phyloP scores from a whole-genome alignment of 1,140 invertebrate species.

The Colletes gigas region DNA sequence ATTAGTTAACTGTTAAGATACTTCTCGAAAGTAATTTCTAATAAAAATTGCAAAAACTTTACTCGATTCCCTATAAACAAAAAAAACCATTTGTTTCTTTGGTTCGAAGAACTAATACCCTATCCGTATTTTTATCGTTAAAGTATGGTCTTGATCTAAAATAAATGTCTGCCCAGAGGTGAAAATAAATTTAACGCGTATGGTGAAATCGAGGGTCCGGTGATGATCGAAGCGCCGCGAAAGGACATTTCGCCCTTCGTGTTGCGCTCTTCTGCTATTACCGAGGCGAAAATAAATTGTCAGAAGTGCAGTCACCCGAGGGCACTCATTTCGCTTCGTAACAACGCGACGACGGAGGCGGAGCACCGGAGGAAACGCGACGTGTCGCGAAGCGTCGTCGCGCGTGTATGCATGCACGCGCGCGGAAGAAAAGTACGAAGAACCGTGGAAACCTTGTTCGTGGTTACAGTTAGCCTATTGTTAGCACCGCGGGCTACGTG shows the following conservation, averaged over 20 bases:
- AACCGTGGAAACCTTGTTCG: slow-evolving; percentile 65
- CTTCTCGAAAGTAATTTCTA: too few relatives aligned
- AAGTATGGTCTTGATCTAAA: too few relatives aligned
- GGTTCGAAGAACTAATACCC: too few relatives aligned
- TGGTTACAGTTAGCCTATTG: slow-evolving; percentile 69
- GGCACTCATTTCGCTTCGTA: background rate
- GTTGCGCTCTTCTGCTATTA: background rate
- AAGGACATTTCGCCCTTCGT: background rate
- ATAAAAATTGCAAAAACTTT: too few relatives aligned
- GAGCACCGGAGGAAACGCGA: slow-evolving; percentile 45
- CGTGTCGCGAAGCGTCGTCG: slow-evolving; percentile 45
- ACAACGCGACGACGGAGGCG: slow-evolving; percentile 9
- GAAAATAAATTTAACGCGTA: too few relatives aligned
- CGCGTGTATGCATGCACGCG: slow-evolving; percentile 16
- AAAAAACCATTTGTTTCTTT: too few relatives aligned
- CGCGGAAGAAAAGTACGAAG: slow-evolving; percentile 44
- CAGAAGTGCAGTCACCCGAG: slow-evolving; percentile 1
- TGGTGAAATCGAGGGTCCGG: too few relatives aligned
- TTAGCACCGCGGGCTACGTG: slow-evolving; percentile 54
- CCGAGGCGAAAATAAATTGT: slow-evolving; percentile 19
- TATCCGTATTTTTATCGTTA: too few relatives aligned
- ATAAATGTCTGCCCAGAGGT: too few relatives aligned
- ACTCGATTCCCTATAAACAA: too few relatives aligned
- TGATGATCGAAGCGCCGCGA: too few relatives aligned
- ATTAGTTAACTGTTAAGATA: too few relatives aligned